phyloP scores from a whole-genome alignment of 2,797 vertebrate genomes.

The Todus mexicanus region DNA sequence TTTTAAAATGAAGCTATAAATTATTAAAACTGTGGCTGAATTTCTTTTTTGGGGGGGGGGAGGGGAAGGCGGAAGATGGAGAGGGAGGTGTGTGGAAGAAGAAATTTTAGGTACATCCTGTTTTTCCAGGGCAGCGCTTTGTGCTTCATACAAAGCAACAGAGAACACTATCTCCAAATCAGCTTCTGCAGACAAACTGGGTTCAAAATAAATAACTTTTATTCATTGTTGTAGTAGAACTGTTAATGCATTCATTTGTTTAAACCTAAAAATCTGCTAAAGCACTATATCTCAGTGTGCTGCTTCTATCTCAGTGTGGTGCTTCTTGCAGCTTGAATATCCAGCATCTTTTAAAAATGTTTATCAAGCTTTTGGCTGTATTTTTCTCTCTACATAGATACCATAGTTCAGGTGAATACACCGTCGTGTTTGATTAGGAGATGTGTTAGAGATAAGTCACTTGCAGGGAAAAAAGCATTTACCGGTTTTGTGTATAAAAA shows the following conservation, averaged over 20 bases:
- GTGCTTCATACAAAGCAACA: neutral
- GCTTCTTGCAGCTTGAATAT: neutral
- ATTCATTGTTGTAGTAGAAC: neutral
- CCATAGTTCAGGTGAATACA: neutral
- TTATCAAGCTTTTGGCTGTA: neutral
- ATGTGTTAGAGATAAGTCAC: neutral
- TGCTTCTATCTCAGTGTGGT: slow-evolving; percentile 2
- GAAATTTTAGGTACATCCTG: neutral
- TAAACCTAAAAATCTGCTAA: slow-evolving; percentile 19
- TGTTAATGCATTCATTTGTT: slow-evolving; percentile 24
- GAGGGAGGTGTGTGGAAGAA: neutral
- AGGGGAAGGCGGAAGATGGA: no score
- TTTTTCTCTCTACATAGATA: neutral
- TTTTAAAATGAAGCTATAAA: slow-evolving; percentile 7
- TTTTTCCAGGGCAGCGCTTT: neutral
- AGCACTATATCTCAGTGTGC: neutral
- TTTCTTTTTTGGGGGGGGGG: neutral
- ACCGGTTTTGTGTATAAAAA: slow-evolving; percentile 13
- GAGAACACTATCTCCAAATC: slow-evolving; percentile 18
- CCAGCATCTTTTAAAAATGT: neutral
- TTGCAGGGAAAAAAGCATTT: neutral
- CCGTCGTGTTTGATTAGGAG: neutral
- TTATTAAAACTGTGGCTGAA: neutral
- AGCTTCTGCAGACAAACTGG: neutral
- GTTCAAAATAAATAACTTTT: slow-evolving; percentile 24